These are phyloP conservation scores for Hydrolagus colliei DNA, from an alignment of 2,797 vertebrate species.

Conservation along the genomic window DNA sequence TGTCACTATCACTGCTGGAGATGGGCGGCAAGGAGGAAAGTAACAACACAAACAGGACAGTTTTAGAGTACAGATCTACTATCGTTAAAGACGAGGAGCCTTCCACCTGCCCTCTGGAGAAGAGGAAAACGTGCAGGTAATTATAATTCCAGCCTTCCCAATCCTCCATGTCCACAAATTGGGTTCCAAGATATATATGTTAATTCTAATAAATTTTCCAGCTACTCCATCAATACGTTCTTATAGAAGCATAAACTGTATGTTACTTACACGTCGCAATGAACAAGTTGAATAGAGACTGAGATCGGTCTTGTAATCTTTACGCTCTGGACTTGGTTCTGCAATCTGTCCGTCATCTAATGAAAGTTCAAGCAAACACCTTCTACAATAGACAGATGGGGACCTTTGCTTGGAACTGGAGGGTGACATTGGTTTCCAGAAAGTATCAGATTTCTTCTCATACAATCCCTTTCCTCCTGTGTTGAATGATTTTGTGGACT, in stretches of 20 bases:
- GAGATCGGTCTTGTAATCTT: slow-evolving; percentile 34
- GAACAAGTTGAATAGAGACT: slow-evolving; percentile 44
- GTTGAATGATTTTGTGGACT: slow-evolving; percentile 32
- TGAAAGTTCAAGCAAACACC: slow-evolving; percentile 35
- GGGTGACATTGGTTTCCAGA: slow-evolving; percentile 27
- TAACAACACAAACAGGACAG: too few relatives aligned
- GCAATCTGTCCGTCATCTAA: slow-evolving; percentile 39
- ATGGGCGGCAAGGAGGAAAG: too few relatives aligned
- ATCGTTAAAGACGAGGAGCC: too few relatives aligned
- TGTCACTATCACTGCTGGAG: too few relatives aligned
- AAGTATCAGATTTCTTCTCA: slow-evolving; percentile 33
- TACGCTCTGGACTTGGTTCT: slow-evolving; percentile 36
- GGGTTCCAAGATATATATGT: too few relatives aligned
- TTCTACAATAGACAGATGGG: slow-evolving; percentile 43
- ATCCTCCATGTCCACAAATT: too few relatives aligned
- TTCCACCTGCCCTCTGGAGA: too few relatives aligned
- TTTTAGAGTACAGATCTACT: too few relatives aligned
- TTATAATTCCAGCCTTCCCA: too few relatives aligned
- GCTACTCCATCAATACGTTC: neutral
- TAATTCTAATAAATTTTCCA: too few relatives aligned
- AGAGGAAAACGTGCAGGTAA: too few relatives aligned
- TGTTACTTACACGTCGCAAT: slow-evolving; percentile 48
- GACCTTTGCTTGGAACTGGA: slow-evolving; percentile 37
- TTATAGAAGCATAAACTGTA: neutral
- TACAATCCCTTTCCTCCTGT: slow-evolving; percentile 35